Evolutionary conservation across 2,888 invertebrate genomes (phyloP), one percentile per base, ranked within the genome.

Genomic region (Lasioglossum figueresi): DNA sequence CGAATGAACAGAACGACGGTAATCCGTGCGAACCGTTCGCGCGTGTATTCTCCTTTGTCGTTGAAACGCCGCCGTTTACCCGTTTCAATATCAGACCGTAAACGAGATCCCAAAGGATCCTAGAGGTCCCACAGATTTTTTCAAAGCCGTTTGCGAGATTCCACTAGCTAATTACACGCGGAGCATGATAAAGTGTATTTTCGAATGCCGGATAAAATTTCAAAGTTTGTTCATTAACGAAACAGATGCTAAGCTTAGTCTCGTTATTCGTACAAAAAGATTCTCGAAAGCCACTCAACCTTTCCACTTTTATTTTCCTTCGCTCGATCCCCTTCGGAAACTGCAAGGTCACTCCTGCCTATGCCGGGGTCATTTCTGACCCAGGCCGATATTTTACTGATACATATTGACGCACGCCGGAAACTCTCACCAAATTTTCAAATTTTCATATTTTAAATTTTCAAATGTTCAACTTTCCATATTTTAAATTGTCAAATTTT

Each of bases 31-130:
- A 83, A 79, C 76, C 76, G 78, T 75, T 76, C 79, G 66, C 59
- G 80, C 79, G 75, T 77, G 77, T 71, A 34, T 27, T 76, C 86
- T 78, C 78, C 82, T 89, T 88, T 87, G 85, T 86, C 80, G 83
- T 40, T 45, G 43, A 75, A 63, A 74, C 70, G 52, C 83, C 70
- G 52, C 83, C 87, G 84, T 88, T 89, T 84, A 87, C 85, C 81
- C 82, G 84, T 83, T 88, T 90, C 88, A 85, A 88, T 89, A 87
- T 85, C 86, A 82, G 79, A 68, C 79, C 78, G 83, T 85, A 91
- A 90, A 91, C 91, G 87, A 91, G 89, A 84, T 91, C 90, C 84
- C 88, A 80, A 74, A 85, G 87, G 90, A 88, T 48, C 37, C 73
- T 66, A 27, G 79, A 56, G 45, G 59, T 68, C 45, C 27, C 75